Evolutionary conservation across 2,888 invertebrate genomes (phyloP).

Genomic region (Standfussiana lucernea): DNA sequence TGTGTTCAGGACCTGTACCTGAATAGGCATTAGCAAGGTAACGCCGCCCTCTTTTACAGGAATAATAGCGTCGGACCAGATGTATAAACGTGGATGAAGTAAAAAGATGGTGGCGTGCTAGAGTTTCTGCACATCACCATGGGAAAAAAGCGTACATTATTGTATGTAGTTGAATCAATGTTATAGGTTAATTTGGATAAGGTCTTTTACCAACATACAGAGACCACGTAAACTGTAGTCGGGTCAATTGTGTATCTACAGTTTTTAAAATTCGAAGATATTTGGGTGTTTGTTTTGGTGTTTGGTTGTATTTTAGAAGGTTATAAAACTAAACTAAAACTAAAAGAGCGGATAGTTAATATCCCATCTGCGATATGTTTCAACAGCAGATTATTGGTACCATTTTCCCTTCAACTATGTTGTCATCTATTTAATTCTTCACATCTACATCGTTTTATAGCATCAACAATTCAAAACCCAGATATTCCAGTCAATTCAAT

Average conservation of each 20-base stretch:
- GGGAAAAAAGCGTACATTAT: neutral
- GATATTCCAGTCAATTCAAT: conserved; percentile 16
- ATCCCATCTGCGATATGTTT: too few species aligned
- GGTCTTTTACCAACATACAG: neutral
- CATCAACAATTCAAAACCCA: conserved; percentile 7
- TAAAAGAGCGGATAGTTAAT: neutral
- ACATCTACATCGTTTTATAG: neutral
- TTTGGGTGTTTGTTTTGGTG: too few species aligned
- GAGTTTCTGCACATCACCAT: neutral
- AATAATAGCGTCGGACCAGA: too few species aligned
- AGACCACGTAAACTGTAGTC: neutral
- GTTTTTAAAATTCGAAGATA: neutral
- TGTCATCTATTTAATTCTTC: too few species aligned
- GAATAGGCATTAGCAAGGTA: neutral
- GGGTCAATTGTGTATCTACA: neutral
- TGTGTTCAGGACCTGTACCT: neutral
- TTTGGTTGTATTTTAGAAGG: neutral
- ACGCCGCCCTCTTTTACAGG: too few species aligned
- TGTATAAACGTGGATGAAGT: too few species aligned
- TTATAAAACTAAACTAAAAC: too few species aligned
- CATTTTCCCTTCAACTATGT: neutral
- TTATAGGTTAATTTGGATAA: too few species aligned
- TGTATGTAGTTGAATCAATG: neutral
- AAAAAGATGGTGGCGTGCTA: too few species aligned
- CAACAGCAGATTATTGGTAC: too few species aligned